Evolutionary conservation across 2,797 vertebrate genomes (phyloP).

Genomic region (Aphelocoma californica): DNA sequence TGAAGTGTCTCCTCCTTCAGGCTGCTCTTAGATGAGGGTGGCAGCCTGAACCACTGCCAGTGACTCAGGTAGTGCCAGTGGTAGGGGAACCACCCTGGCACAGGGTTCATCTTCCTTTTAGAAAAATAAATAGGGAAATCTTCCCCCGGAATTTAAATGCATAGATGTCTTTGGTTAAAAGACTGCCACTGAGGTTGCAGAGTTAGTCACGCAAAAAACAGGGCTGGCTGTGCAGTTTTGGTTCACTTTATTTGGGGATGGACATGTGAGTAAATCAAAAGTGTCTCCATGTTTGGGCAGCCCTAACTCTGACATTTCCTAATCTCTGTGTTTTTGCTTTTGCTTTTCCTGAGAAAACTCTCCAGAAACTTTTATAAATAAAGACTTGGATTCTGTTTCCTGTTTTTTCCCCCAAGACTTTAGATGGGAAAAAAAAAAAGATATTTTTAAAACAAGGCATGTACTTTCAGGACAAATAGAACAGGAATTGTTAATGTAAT

Average conservation of each 20-base stretch:
- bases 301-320: background rate
- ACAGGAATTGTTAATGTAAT: background rate
- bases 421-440: background rate
- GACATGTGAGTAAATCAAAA: background rate
- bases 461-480: background rate
- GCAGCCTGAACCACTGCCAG: background rate
- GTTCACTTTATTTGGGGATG: background rate
- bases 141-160: background rate
- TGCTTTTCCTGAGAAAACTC: slow-evolving; percentile 15
- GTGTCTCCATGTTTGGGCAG: background rate
- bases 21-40: background rate
- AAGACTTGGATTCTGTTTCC: background rate
- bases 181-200: background rate
- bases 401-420: background rate
- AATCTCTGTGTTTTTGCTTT: background rate
- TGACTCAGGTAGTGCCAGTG: background rate
- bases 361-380: background rate
- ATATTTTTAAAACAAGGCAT: background rate
- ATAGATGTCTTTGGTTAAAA: background rate
- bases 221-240: background rate
- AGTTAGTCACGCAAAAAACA: background rate
- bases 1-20: background rate
- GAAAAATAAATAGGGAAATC: background rate
- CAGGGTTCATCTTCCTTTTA: background rate
- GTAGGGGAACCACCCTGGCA: background rate